A percentile compares a stretch with the other conserved stretches of the same genome.
Conservation (phyloP, 2,113 vertebrate species). For the Nesoenas mayeri region DNA sequence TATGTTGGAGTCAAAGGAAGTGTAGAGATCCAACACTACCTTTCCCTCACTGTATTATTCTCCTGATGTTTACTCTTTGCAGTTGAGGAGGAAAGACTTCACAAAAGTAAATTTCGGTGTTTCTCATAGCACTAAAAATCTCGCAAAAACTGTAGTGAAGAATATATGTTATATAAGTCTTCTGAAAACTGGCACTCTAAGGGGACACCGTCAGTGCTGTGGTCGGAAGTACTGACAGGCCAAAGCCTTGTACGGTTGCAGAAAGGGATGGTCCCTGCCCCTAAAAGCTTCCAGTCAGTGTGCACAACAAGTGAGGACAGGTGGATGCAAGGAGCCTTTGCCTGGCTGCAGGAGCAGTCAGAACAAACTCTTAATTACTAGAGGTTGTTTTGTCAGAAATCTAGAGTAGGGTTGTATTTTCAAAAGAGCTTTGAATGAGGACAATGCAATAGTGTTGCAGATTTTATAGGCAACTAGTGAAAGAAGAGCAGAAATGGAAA, state of each 20-base stretch:
- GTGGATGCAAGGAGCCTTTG: background rate
- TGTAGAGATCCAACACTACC: background rate
- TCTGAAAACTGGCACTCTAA: background rate
- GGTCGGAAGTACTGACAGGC: background rate
- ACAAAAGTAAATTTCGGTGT: background rate
- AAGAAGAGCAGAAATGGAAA: constrained; percentile 50
- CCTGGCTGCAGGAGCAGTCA: background rate
- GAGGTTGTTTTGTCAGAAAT: background rate
- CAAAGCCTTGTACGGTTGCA: background rate
- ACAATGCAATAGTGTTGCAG: background rate
- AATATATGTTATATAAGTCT: background rate
- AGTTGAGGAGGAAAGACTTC: background rate
- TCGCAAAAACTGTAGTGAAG: background rate
- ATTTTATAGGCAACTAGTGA: background rate
- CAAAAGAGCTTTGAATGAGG: background rate
- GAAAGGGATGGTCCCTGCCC: background rate
- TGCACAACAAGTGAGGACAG: background rate
- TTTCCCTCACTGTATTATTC: background rate
- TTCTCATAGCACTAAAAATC: background rate
- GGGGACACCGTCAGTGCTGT: background rate
- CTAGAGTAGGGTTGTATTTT: background rate
- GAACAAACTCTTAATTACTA: background rate
- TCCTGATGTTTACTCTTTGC: background rate
- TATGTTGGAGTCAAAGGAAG: background rate
- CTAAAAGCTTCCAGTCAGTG: background rate